These are phyloP conservation scores for Catostomus latipinnis DNA, from an alignment of 2,797 vertebrate species.

Conservation along the genomic window DNA sequence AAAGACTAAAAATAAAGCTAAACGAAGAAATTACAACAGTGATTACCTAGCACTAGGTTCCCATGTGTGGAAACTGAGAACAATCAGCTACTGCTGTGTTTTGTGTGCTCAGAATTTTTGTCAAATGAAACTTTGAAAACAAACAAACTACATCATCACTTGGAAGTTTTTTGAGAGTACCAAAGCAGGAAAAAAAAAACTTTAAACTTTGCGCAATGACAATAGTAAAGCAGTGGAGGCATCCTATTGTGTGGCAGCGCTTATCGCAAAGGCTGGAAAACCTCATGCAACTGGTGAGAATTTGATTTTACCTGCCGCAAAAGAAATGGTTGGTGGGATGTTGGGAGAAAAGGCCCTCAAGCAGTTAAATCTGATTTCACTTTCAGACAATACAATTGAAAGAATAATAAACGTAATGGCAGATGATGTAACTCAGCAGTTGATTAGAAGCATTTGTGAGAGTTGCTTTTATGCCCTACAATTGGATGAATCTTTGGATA, in stretches of 20 bases:
- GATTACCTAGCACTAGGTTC: not conserved
- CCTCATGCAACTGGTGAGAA: too few relatives aligned
- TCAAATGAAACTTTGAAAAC: not conserved
- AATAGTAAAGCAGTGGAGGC: not conserved
- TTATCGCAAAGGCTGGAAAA: not conserved
- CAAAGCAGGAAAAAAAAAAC: not conserved
- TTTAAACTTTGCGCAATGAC: not conserved
- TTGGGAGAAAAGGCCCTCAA: not conserved
- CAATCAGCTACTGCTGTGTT: not conserved
- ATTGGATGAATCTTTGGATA: too few relatives aligned
- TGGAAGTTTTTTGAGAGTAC: not conserved
- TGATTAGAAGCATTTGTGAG: not conserved
- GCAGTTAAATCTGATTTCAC: not conserved
- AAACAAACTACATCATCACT: not conserved
- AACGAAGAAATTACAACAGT: too few relatives aligned
- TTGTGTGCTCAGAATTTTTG: not conserved
- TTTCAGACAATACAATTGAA: not conserved
- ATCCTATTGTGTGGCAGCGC: not conserved
- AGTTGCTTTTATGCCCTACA: too few relatives aligned
- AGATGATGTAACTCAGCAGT: slow-evolving; percentile 1
- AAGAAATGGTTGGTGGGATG: not conserved
- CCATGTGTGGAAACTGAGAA: not conserved
- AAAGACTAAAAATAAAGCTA: not conserved
- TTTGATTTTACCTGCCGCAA: not conserved
- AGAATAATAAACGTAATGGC: not conserved